These are phyloP conservation scores for Bombus pyrosoma DNA, from an alignment of 1,140 invertebrate species.

Conservation along the genomic window DNA sequence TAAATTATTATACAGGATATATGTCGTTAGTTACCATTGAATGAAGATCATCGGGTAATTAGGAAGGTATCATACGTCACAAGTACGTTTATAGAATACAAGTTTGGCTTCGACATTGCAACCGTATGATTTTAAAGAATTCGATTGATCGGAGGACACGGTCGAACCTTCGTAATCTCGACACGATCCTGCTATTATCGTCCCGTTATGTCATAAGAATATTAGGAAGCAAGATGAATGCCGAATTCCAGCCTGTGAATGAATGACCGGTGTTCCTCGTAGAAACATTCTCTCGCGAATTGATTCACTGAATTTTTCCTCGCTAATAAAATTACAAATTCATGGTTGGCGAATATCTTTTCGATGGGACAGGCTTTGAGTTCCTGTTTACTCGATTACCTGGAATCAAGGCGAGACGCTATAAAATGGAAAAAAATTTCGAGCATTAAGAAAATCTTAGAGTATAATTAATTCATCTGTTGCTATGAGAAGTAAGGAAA, in stretches of 20 bases:
- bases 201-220: constrained; percentile 36
- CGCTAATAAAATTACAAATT: neutral
- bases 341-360: neutral
- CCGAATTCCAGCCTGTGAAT: constrained; percentile 33
- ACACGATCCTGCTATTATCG: constrained; percentile 42
- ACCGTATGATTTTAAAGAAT: neutral
- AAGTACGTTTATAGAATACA: neutral
- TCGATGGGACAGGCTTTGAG: too few species aligned
- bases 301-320: accelerated
- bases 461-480: too few species aligned
- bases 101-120: neutral
- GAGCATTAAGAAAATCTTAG: too few species aligned
- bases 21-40: neutral
- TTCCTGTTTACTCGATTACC: neutral
- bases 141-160: neutral
- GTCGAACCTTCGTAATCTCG: constrained; percentile 25
- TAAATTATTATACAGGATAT: too few species aligned
- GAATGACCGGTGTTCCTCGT: constrained; percentile 5
- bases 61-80: neutral
- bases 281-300: neutral
- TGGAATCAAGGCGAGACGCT: neutral
- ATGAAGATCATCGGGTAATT: neutral
- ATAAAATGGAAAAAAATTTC: too few species aligned
- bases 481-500: too few species aligned
- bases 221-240: constrained; percentile 20